A percentile compares a stretch with the other conserved stretches of the same genome.
phyloP scores from a whole-genome alignment of 2,888 invertebrate species.

The Chymomyza amoena region DNA sequence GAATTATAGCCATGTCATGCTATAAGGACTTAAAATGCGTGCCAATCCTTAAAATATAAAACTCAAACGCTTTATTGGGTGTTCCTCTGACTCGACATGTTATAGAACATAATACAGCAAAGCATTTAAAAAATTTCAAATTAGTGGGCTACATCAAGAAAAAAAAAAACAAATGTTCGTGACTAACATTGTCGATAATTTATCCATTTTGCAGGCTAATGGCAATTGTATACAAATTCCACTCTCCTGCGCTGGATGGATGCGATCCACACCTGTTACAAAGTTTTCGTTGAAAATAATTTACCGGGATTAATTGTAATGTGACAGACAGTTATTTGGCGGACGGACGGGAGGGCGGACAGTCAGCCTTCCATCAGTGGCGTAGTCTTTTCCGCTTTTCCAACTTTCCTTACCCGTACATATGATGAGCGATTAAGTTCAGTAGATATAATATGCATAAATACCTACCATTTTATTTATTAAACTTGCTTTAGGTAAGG shows the following conservation, averaged over 20 bases:
- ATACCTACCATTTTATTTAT: not conserved
- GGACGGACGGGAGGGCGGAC: no score
- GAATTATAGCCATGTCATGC: no score
- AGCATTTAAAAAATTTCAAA: not conserved
- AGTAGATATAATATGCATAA: not conserved
- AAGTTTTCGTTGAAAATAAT: not conserved
- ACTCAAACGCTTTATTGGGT: not conserved
- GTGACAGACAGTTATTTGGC: not conserved
- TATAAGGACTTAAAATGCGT: not conserved
- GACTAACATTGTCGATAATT: not conserved
- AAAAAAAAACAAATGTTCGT: not conserved
- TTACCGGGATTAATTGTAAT: not conserved
- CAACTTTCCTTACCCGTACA: not conserved
- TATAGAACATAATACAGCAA: not conserved
- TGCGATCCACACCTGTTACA: not conserved
- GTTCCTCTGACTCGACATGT: not conserved
- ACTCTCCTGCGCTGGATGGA: not conserved
- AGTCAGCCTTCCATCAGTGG: no score
- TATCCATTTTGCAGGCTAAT: not conserved
- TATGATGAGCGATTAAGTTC: not conserved
- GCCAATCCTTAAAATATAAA: not conserved
- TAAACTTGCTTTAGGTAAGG: not conserved
- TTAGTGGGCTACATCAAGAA: not conserved
- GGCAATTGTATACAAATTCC: not conserved
- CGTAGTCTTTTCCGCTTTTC: not conserved